Evolutionary conservation across 2,113 vertebrate genomes (phyloP).

Genomic region (Peromyscus maniculatus): DNA sequence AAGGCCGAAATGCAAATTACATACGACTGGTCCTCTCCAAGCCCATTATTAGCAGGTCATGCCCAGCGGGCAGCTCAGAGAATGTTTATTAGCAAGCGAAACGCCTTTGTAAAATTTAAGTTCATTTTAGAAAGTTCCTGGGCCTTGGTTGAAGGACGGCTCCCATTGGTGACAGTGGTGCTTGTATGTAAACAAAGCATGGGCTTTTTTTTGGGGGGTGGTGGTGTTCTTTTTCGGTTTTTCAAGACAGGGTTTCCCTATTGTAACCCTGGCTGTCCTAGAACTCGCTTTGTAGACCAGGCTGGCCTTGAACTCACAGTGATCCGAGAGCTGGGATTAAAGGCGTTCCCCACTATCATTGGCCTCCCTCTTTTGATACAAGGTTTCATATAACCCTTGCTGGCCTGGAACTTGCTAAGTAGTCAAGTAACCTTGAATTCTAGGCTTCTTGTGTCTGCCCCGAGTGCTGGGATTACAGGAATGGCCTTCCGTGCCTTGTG

Average conservation of each 20-base stretch:
- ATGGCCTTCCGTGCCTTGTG: no score
- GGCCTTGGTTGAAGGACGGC: neutral
- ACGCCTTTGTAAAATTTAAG: slow-evolving; percentile 49
- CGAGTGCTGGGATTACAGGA: neutral
- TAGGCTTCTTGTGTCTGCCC: no score
- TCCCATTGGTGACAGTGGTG: neutral
- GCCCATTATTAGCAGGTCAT: neutral
- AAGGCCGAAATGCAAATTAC: neutral
- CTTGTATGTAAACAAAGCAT: neutral
- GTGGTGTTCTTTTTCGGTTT: no score
- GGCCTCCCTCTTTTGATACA: neutral
- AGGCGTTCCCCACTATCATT: neutral
- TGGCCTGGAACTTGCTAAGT: neutral
- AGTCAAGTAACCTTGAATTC: no score
- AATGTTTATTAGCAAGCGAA: slow-evolving; percentile 64
- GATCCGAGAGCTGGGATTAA: neutral
- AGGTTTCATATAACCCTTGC: neutral
- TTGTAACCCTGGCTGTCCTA: neutral
- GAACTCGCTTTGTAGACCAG: neutral
- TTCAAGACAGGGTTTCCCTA: neutral
- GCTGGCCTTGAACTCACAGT: neutral
- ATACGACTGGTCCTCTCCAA: slow-evolving; percentile 23
- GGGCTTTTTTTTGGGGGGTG: neutral
- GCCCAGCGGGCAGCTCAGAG: neutral
- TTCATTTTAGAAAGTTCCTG: slow-evolving; percentile 51